Base-by-base conservation (phyloP, 2,797 vertebrate species). In the Distichodus sexfasciatus region DNA sequence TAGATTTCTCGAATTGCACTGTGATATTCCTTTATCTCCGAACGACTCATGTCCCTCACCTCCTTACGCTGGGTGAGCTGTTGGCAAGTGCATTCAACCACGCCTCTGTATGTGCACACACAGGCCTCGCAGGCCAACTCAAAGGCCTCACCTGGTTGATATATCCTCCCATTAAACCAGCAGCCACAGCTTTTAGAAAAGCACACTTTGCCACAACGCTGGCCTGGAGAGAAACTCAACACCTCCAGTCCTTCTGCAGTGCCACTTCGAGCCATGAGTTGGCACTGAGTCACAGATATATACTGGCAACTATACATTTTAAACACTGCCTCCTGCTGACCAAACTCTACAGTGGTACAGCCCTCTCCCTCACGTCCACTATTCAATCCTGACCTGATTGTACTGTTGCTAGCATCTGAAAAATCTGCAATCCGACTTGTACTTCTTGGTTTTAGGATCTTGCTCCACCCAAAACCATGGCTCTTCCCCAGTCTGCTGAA, bases 1-100 rank as follows among this genome's bases (percentile, higher is more conserved):
- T 81, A 77, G 50, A 86, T 71, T 60, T 65, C 74, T 40, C 61
- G 78, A 28, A 87, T 44, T 11, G 84, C 80, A 1, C 62, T 71
- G n/a, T 85, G 81, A 75, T 83, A 83, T 43, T 75, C 7, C 62
- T 19, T 76, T 57, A 38, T 72, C 60, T 87, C 86, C 47, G 15
- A 71, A 8, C 51, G 17, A 11, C 74, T 85, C 29, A 86, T 71
- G 64, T 87, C 82, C 54, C 82, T 70, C 2, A 87, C 76, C 57
- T 85, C 84, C 71, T 86, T 85, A 24, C 83, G 76, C 58, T 77
- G 77, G 14, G 38, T 80, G n/a, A 76, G 48, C 4, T 75, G 63
- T 9, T 62, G 68, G 41, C 78, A 77, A 64, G 57, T 79, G 59
- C 78, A 79, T 29, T 72, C 71, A 3, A 74, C 51, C 1, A 64